phyloP scores from a whole-genome alignment of 2,888 invertebrate genomes.

The Oithona nana region DNA sequence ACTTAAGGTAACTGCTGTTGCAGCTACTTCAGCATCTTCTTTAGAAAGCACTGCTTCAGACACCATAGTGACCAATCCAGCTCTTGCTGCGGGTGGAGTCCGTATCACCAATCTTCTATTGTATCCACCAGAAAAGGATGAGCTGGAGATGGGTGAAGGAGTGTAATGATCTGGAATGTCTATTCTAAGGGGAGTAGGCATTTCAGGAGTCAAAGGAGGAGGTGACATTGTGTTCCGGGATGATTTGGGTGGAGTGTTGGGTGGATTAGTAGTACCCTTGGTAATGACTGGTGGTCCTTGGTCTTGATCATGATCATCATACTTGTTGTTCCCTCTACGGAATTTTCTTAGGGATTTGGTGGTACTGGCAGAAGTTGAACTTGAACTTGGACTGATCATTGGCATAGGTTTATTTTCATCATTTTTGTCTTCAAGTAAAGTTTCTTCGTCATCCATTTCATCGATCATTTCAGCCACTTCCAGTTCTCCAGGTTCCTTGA shows the following conservation, averaged over 20 bases:
- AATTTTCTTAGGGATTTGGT: conserved; percentile 8
- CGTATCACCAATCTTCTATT: neutral
- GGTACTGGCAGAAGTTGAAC: neutral
- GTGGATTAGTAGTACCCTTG: too few species aligned
- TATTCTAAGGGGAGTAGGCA: neutral
- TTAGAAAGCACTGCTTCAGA: neutral
- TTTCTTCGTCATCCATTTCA: neutral
- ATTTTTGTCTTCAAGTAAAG: too few species aligned
- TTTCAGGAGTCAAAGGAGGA: neutral
- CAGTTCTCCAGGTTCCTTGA: neutral
- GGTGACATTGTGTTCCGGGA: neutral
- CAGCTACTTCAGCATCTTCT: conserved; percentile 8
- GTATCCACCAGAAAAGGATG: neutral
- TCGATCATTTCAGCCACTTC: neutral
- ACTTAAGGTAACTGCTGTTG: neutral
- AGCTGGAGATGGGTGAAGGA: neutral
- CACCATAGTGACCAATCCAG: neutral
- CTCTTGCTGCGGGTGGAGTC: neutral
- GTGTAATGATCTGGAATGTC: neutral
- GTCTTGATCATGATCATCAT: neutral
- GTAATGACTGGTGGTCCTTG: too few species aligned
- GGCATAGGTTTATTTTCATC: neutral
- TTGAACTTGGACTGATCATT: too few species aligned
- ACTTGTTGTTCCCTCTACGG: neutral
- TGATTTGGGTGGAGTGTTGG: too few species aligned